Evolutionary conservation across 2,888 invertebrate genomes (phyloP).

Genomic region (Chymomyza fuscimana): DNA sequence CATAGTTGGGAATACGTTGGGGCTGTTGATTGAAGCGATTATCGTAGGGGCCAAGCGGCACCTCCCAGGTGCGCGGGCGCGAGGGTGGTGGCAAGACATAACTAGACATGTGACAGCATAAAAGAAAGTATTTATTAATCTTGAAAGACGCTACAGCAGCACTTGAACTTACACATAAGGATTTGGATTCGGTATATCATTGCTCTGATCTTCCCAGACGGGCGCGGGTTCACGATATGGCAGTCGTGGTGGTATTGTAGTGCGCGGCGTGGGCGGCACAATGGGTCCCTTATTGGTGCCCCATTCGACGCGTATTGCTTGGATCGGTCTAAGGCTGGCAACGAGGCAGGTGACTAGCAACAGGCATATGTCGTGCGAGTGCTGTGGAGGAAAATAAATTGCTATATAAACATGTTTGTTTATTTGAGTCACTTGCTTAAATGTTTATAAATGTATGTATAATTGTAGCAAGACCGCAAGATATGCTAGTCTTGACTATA

Average conservation of each 20-base stretch:
- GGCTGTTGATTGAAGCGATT: constrained; percentile 65
- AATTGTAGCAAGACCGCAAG: too few relatives aligned
- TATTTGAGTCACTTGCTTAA: background rate
- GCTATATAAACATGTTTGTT: constrained; percentile 1
- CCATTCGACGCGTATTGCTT: constrained; percentile 83
- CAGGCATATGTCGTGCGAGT: constrained; percentile 66
- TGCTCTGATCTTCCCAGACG: constrained; percentile 83
- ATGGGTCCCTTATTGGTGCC: constrained; percentile 84
- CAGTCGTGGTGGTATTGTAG: constrained; percentile 80
- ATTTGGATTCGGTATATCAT: constrained; percentile 83
- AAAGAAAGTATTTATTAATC: constrained; percentile 3
- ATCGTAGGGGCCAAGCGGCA: constrained; percentile 66
- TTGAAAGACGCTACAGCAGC: background rate
- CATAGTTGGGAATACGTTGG: constrained; percentile 51
- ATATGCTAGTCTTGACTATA: too few relatives aligned
- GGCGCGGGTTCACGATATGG: constrained; percentile 83
- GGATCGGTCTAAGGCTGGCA: constrained; percentile 61
- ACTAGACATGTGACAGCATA: constrained; percentile 45
- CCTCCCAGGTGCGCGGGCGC: constrained; percentile 74
- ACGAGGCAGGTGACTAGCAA: constrained; percentile 76
- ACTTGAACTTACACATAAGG: constrained; percentile 81
- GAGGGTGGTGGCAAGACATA: constrained; percentile 79
- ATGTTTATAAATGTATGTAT: background rate
- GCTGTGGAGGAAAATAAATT: constrained; percentile 46
- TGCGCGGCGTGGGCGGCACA: constrained; percentile 82